Base-by-base conservation (phyloP, 2,888 invertebrate species). In the Mellilla xanthometata region DNA sequence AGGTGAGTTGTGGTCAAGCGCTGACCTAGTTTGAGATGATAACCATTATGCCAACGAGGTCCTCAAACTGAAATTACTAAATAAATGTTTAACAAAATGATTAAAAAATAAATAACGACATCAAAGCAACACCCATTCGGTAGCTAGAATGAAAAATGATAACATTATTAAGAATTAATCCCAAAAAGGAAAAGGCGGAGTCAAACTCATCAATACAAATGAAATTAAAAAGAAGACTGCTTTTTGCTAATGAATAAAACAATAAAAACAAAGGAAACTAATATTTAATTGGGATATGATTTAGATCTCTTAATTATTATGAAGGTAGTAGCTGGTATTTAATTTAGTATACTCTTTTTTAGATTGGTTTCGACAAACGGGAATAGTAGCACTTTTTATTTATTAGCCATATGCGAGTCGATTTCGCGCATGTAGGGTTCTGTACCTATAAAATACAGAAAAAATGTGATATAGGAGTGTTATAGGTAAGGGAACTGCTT, bases 121-220 rank as follows among this genome's bases (percentile, higher is more conserved):
- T 78, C 65, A 72, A 52, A 70, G 42, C 51, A 66, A 68, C 80
- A 68, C 76, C 75, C 78, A 71, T 68, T 65, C 83, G 54, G 85
- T 81, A 85, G 83, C 67, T 48, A 24, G 47, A 56, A 76, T 80
- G 74, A 81, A 65, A 64, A 71, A 80, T 77, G 60, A 70, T 64
- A 63, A 64, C 70, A 65, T 68, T 68, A 74, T 76, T 70, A 68
- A 56, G 41, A 77, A 76, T 79, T 75, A 70, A 77, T 79, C 52
- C 52, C 22, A 40, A 49, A 67, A 57, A 68, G 77, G 73, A 71
- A 68, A 44, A 68, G 81, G 81, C 75, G 81, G 65, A 59, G 52
- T 55, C 19, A 33, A 22, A 22, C 51, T 49, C 76, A 76, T 80
- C 65, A 75, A 71, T 73, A 70, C 42, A 49, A 48, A 49, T 56